phyloP scores from a whole-genome alignment of 2,113 vertebrate genomes.

The Nesoenas mayeri region DNA sequence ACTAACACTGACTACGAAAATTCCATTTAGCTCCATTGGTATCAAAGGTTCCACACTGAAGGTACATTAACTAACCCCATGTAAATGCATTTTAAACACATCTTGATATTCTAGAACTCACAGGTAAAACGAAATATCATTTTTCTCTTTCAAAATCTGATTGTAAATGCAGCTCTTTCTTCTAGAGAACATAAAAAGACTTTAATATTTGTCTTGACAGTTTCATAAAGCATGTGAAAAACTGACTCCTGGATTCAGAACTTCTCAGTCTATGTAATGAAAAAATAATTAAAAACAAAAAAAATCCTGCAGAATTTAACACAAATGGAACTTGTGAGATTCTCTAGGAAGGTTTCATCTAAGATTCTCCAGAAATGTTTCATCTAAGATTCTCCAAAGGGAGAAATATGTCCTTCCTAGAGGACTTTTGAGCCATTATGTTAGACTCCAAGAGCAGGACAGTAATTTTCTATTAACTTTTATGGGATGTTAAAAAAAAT shows the following conservation, averaged over 20 bases:
- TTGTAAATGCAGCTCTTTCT: background rate
- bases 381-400: background rate
- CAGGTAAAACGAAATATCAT: background rate
- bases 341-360: no score
- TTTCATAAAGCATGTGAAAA: background rate
- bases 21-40: background rate
- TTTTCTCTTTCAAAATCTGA: background rate
- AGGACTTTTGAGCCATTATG: background rate
- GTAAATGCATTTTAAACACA: background rate
- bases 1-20: background rate
- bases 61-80: background rate
- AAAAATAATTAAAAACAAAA: background rate
- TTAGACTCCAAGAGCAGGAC: background rate
- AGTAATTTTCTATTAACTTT: slow-evolving; percentile 33
- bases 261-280: background rate
- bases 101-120: background rate
- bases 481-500: background rate
- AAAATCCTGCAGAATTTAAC: background rate
- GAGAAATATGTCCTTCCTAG: background rate
- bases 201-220: background rate
- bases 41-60: background rate
- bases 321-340: background rate
- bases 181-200: background rate
- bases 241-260: background rate
- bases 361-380: background rate